phyloP scores from a whole-genome alignment of 2,797 vertebrate genomes.

The Rhynchonycteris naso region DNA sequence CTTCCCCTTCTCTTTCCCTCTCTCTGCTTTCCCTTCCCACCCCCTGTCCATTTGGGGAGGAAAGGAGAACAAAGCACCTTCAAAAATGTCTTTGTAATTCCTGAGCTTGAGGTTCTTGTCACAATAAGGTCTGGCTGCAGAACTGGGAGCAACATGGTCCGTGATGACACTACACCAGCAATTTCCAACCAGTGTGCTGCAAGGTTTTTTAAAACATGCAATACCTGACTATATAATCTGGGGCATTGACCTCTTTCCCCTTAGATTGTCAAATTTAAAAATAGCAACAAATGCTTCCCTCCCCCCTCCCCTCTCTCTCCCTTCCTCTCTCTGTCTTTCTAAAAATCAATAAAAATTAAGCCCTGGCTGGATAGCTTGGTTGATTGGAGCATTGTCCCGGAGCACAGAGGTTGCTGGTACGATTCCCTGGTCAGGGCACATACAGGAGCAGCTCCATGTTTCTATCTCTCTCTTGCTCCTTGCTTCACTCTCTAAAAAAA shows the following conservation, averaged over 20 bases:
- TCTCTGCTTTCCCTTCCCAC: background rate
- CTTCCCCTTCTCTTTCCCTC: background rate
- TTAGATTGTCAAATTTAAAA: background rate
- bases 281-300: too few species aligned
- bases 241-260: background rate
- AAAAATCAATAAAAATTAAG: too few species aligned
- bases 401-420: too few species aligned
- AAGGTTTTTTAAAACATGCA: background rate
- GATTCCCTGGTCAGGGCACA: too few species aligned
- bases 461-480: too few species aligned
- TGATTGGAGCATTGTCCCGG: too few species aligned
- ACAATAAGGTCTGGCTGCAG: background rate
- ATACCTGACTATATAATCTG: background rate
- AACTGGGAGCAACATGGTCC: background rate
- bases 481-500: too few species aligned
- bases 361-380: too few species aligned
- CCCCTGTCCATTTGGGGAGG: background rate
- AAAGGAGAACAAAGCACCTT: constrained; percentile 17
- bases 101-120: background rate
- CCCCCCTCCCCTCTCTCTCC: too few species aligned
- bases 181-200: background rate
- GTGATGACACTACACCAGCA: background rate
- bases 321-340: too few species aligned
- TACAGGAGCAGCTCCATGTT: too few species aligned
- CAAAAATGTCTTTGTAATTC: background rate